Conservation (phyloP, 2,888 invertebrate species). For the Megamerina dolium region DNA sequence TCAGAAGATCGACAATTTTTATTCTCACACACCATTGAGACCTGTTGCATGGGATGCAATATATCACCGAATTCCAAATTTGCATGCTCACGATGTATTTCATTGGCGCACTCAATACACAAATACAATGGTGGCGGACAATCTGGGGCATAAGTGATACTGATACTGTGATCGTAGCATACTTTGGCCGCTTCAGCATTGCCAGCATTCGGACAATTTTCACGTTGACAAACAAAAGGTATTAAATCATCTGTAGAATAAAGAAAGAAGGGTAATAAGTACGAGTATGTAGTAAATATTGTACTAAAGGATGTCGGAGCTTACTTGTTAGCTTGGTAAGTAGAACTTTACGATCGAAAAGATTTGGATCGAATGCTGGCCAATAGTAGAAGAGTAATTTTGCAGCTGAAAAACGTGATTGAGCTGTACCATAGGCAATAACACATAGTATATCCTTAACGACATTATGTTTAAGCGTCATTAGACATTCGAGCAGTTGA, state of each 20-base stretch:
- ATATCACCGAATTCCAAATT: constrained; percentile 81
- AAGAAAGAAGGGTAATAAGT: background rate
- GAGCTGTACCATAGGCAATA: constrained; percentile 92
- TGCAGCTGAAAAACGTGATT: constrained; percentile 89
- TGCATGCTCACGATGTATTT: constrained; percentile 81
- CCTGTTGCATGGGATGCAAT: constrained; percentile 88
- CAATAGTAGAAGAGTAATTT: constrained; percentile 98
- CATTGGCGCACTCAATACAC: constrained; percentile 93
- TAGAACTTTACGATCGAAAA: constrained; percentile 82
- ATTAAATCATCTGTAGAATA: constrained; percentile 61
- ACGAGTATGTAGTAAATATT: background rate
- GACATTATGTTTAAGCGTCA: constrained; percentile 86
- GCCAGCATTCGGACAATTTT: constrained; percentile 83
- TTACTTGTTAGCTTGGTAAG: constrained; percentile 82
- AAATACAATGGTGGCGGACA: constrained; percentile 91
- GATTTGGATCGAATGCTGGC: constrained; percentile 93
- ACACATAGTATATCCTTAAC: constrained; percentile 92
- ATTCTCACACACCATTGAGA: constrained; percentile 92
- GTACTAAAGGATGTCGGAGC: constrained; percentile 23
- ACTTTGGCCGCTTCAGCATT: constrained; percentile 86
- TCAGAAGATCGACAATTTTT: constrained; percentile 92
- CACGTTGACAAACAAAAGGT: constrained; percentile 83
- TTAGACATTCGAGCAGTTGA: constrained; percentile 90
- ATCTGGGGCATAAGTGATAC: constrained; percentile 78
- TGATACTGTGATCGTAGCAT: constrained; percentile 88